Evolutionary conservation across 1,140 invertebrate species (phyloP).

Genomic region (Tribolium madens): DNA sequence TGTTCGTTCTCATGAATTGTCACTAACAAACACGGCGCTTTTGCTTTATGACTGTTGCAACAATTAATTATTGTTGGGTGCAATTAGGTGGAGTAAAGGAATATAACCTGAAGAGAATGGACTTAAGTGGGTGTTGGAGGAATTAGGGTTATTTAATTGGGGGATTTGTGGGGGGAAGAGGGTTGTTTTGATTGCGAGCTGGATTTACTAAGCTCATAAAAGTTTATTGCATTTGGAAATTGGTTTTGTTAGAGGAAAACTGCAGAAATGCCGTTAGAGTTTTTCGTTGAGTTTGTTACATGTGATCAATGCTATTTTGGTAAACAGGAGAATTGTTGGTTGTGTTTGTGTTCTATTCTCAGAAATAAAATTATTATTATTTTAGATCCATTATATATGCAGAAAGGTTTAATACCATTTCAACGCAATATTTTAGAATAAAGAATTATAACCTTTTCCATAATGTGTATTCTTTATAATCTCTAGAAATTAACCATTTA

Average conservation of each 20-base stretch:
- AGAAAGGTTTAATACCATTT: too few relatives aligned
- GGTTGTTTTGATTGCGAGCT: background rate
- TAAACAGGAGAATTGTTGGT: too few relatives aligned
- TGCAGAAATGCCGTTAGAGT: background rate
- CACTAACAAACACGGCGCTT: slow-evolving; percentile 33
- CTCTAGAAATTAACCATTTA: too few relatives aligned
- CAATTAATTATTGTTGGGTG: slow-evolving; percentile 24
- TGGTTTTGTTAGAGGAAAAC: background rate
- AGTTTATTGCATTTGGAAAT: background rate
- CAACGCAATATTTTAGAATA: too few relatives aligned
- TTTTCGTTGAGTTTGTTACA: background rate
- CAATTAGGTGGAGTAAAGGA: slow-evolving; percentile 15
- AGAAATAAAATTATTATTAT: too few relatives aligned
- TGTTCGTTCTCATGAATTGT: slow-evolving; percentile 51
- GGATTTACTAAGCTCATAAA: background rate
- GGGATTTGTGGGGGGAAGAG: background rate
- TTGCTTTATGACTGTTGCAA: slow-evolving; percentile 30
- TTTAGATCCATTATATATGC: too few relatives aligned
- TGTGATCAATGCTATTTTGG: background rate
- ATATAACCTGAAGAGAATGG: background rate
- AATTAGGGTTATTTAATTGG: background rate
- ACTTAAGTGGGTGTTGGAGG: background rate
- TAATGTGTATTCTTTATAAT: too few relatives aligned
- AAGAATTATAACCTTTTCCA: too few relatives aligned
- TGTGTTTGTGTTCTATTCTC: too few relatives aligned